Base-by-base conservation (phyloP, 2,797 vertebrate species). In the Leptodactylus fallax region DNA sequence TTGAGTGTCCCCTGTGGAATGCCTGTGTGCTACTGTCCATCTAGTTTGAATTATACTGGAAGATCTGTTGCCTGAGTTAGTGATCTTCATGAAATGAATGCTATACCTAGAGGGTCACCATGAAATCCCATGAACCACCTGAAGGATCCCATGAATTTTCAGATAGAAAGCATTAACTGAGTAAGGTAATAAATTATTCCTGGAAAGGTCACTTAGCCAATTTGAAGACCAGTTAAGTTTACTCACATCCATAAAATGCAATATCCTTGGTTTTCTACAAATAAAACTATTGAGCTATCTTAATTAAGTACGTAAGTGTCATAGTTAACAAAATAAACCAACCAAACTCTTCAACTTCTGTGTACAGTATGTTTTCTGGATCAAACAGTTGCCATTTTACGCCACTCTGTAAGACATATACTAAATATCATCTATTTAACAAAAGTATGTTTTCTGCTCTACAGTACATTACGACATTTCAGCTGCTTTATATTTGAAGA, bases 401-500 rank as follows among this genome's bases (percentile, higher is more conserved):
- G 4, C 36, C 21, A 78, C 13, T 27, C 51, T 1, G 47, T 14
- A 53, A 77, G 47, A 51, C 47, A n/a, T 2, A 16, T 51, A n/a
- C 6, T 25, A n/a, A 78, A 78, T 58, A 79, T 79, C 7, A 79
- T n/a, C 19, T 51, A 21, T 74, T 51, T 47, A 74, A 6, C 6
- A 78, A 36, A 58, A 79, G 16, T 36, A 36, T 79, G 53, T 58
- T 58, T 79, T 36, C 23, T 79, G 16, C 16, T 58, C 13, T 79
- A 58, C 53, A 21, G 9, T 27, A 58, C 53, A 21, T 17, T 27
- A 19, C 58, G 77, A 56, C 77, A 58, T 58, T 55, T 36, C 77
- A 25, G 23, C 25, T 79, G 77, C 77, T 79, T 79, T 79, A 79
- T 79, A 79, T 45, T 47, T 61, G 60, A 63, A 61, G 27, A 63